A percentile compares a stretch with the other conserved stretches of the same genome.
Conservation (phyloP, 2,888 invertebrate species). For the Euplexia lucipara region DNA sequence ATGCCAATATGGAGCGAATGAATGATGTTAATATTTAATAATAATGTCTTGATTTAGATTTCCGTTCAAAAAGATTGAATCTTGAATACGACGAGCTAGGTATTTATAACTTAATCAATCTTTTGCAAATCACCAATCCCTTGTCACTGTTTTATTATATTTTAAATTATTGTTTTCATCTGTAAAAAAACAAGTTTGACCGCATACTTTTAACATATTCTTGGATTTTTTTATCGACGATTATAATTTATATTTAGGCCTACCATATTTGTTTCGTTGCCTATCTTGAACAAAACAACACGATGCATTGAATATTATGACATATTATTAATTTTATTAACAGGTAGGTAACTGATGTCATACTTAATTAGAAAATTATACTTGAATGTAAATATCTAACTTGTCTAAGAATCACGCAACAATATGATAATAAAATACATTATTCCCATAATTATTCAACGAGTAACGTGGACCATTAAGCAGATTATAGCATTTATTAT, state of each 20-base stretch:
- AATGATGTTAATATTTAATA: neutral
- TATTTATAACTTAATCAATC: neutral
- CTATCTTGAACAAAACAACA: neutral
- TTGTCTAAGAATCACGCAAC: neutral
- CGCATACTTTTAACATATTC: neutral
- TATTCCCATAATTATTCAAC: constrained; percentile 8
- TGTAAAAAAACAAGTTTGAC: neutral
- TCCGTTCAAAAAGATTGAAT: constrained; percentile 7
- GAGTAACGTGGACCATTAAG: neutral
- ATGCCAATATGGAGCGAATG: constrained; percentile 15
- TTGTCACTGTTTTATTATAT: neutral
- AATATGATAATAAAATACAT: too few relatives aligned
- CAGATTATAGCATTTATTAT: constrained; percentile 2
- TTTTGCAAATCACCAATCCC: neutral
- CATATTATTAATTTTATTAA: neutral
- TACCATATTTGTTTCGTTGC: neutral
- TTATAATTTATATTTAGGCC: neutral
- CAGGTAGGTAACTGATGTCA: neutral
- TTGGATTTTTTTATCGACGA: neutral
- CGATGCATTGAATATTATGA: too few relatives aligned
- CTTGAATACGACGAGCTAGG: neutral
- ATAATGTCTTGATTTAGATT: constrained; percentile 1
- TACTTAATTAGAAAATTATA: constrained; percentile 7
- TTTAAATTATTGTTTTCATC: neutral
- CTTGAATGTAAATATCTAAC: constrained; percentile 15